Conservation (phyloP, 2,797 vertebrate species). For the Protosalanx chinensis region DNA sequence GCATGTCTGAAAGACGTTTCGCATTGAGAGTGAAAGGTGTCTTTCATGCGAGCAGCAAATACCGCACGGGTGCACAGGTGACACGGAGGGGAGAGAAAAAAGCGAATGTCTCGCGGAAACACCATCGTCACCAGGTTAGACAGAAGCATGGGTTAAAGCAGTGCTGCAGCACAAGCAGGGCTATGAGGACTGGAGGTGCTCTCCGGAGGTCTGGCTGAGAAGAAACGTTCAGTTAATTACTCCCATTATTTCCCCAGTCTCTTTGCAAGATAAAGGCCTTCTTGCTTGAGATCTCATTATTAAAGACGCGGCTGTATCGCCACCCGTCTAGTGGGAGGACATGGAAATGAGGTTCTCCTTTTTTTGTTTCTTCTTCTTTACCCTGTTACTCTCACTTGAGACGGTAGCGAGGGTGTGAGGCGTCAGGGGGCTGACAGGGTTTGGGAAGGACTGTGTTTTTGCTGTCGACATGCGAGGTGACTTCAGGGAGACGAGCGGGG, state of each 20-base stretch:
- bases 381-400: constrained; percentile 19
- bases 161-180: constrained; percentile 7
- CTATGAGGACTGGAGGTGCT: constrained; percentile 29
- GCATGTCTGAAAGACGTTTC: not conserved
- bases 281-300: constrained; percentile 35
- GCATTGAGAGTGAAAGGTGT: too few relatives aligned
- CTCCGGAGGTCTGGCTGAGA: constrained; percentile 34
- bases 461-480: not conserved
- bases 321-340: constrained; percentile 40
- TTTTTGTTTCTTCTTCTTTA: not conserved
- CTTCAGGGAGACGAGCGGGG: not conserved
- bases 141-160: constrained; percentile 36
- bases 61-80: not conserved
- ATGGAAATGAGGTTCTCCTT: constrained; percentile 26
- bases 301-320: constrained; percentile 51
- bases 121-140: constrained; percentile 28
- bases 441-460: constrained; percentile 8
- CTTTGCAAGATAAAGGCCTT: constrained; percentile 41
- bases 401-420: constrained; percentile 7
- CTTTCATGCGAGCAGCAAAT: too few relatives aligned
- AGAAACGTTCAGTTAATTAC: constrained; percentile 57
- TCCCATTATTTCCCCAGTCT: constrained; percentile 53
- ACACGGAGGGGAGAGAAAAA: not conserved
- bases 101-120: constrained; percentile 5
- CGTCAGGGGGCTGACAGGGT: not conserved